These are phyloP conservation scores for Huso huso DNA, from an alignment of 2,797 vertebrate species.

Conservation along the genomic window DNA sequence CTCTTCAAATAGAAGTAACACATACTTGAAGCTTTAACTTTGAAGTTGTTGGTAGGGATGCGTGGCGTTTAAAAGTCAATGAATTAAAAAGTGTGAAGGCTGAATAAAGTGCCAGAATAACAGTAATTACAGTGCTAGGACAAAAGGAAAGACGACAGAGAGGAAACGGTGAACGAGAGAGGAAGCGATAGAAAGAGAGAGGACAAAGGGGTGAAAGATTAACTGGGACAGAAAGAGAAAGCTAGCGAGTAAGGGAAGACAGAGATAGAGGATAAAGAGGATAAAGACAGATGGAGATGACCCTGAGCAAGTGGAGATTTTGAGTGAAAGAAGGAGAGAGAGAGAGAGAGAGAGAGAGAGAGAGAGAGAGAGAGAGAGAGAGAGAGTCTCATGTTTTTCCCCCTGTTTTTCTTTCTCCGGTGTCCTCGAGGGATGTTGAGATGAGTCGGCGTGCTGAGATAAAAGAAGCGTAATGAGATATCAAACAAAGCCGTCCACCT, in stretches of 20 bases:
- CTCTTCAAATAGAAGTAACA: no score
- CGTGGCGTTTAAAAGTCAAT: no score
- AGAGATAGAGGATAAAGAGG: no score
- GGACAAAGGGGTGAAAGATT: constrained; percentile 39
- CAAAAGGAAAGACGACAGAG: no score
- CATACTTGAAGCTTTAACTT: no score
- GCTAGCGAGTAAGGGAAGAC: not conserved
- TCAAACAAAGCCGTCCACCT: constrained; percentile 58
- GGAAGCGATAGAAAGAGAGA: constrained; percentile 51
- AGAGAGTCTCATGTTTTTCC: constrained; percentile 25
- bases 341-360: constrained; percentile 9
- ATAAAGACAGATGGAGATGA: no score
- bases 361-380: no score
- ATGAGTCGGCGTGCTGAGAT: constrained; percentile 50
- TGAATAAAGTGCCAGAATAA: no score
- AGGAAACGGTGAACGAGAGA: not conserved
- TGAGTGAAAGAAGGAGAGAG: constrained; percentile 9
- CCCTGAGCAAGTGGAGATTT: no score
- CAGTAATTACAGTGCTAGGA: no score
- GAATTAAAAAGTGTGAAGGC: no score
- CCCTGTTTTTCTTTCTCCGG: constrained; percentile 42
- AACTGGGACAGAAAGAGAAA: constrained; percentile 17
- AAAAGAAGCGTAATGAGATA: constrained; percentile 54
- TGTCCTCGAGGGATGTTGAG: constrained; percentile 41
- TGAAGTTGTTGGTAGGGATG: no score